Conservation (phyloP, 2,888 invertebrate species). For the Lepidochitona cinerea region DNA sequence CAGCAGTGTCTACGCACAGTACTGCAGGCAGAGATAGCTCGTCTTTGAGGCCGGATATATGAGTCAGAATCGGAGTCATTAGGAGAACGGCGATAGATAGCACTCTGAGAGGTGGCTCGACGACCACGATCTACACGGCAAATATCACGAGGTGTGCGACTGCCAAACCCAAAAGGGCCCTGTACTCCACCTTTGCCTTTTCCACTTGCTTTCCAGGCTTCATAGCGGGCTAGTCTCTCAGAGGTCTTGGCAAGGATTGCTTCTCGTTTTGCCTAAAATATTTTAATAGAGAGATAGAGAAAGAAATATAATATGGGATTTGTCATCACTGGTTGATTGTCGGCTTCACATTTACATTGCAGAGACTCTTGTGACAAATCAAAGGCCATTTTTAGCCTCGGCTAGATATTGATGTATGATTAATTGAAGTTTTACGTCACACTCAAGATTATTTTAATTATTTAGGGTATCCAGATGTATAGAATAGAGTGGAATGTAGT, state of each 20-base stretch:
- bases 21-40: constrained; percentile 64
- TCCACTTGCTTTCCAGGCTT: constrained; percentile 55
- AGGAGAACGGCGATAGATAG: constrained; percentile 59
- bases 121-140: constrained; percentile 58
- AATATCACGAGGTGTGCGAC: constrained; percentile 62
- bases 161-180: constrained; percentile 60
- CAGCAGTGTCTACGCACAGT: constrained; percentile 63
- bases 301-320: no score
- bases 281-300: no score
- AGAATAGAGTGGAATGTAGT: no score
- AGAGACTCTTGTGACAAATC: no score
- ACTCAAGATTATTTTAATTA: no score
- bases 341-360: no score
- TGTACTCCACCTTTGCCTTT: constrained; percentile 59
- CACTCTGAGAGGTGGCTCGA: constrained; percentile 63
- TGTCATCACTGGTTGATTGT: no score
- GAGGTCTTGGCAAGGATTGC: constrained; percentile 55
- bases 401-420: no score
- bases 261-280: constrained; percentile 58
- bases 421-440: no score
- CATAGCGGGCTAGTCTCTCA: constrained; percentile 60
- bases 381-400: no score
- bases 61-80: constrained; percentile 64
- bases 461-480: no score
- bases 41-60: constrained; percentile 53